These are phyloP conservation scores for Drosophila anomalata DNA, from an alignment of 2,888 invertebrate species.

Conservation along the genomic window DNA sequence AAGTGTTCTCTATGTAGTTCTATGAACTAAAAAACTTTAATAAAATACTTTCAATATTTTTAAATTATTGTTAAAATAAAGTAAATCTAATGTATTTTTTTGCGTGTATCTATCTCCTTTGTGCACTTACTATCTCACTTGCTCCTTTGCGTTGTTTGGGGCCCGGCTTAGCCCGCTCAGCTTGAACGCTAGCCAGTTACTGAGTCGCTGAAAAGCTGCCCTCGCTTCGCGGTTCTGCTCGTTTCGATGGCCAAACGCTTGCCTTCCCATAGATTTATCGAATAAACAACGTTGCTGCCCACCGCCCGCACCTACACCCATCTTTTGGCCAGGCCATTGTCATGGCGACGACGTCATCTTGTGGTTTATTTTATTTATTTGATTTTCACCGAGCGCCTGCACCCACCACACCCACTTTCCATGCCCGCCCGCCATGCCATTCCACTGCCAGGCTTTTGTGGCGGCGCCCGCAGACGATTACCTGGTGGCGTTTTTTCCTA, in stretches of 20 bases:
- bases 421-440: constrained; percentile 5
- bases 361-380: constrained; percentile 76
- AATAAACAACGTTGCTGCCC: constrained; percentile 65
- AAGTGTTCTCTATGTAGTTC: too few relatives aligned
- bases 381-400: constrained; percentile 49
- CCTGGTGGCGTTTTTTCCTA: constrained; percentile 64
- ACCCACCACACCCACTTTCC: constrained; percentile 38
- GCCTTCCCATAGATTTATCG: constrained; percentile 70
- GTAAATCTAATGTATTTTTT: background rate
- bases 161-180: constrained; percentile 66
- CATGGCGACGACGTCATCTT: constrained; percentile 77
- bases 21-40: too few relatives aligned
- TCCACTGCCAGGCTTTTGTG: constrained; percentile 56
- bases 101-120: background rate
- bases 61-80: background rate
- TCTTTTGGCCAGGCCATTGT: constrained; percentile 48
- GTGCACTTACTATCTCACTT: constrained; percentile 23
- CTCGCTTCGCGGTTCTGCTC: constrained; percentile 37
- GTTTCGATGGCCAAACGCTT: constrained; percentile 53
- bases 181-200: constrained; percentile 67
- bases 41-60: background rate
- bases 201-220: constrained; percentile 45
- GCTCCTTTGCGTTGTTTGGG: constrained; percentile 10
- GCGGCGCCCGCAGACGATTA: constrained; percentile 67
- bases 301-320: constrained; percentile 27